These are phyloP conservation scores for Macrostomum cliftonense DNA, from an alignment of 2,888 invertebrate genomes.

Conservation along the genomic window DNA sequence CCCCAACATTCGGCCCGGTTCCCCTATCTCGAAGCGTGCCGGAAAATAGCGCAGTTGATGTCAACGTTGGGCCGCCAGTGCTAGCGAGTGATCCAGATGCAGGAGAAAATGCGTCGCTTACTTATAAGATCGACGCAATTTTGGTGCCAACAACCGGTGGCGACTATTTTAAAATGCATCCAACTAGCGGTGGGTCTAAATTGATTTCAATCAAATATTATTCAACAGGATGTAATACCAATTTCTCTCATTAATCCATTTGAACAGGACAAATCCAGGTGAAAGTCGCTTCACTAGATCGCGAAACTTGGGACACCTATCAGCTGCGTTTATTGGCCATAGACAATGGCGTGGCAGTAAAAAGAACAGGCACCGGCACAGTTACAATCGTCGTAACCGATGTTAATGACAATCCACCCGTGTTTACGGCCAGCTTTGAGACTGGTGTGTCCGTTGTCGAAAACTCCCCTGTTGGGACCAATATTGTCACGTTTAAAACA, in stretches of 20 bases:
- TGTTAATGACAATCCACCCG: conserved; percentile 4
- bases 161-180: not conserved
- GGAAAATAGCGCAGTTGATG: conserved; percentile 1
- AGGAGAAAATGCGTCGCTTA: not conserved
- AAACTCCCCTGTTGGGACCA: conserved; percentile 1
- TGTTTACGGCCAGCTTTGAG: not conserved
- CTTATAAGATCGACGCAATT: conserved; percentile 2
- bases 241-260: too few relatives aligned
- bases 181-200: not conserved
- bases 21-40: not conserved
- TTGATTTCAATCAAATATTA: not conserved
- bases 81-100: not conserved
- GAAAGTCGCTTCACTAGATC: not conserved
- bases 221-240: too few relatives aligned
- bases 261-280: not conserved
- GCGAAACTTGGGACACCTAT: conserved; percentile 2
- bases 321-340: conserved; percentile 1
- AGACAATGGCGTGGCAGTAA: conserved; percentile 1
- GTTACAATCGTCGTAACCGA: conserved; percentile 1
- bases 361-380: not conserved
- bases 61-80: not conserved
- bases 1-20: not conserved
- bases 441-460: conserved; percentile 1
- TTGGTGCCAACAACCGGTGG: not conserved
- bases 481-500: not conserved